A percentile compares a stretch with the other conserved stretches of the same genome.
These are phyloP conservation scores for Chunga burmeisteri DNA, from an alignment of 2,113 vertebrate species.

Conservation along the genomic window DNA sequence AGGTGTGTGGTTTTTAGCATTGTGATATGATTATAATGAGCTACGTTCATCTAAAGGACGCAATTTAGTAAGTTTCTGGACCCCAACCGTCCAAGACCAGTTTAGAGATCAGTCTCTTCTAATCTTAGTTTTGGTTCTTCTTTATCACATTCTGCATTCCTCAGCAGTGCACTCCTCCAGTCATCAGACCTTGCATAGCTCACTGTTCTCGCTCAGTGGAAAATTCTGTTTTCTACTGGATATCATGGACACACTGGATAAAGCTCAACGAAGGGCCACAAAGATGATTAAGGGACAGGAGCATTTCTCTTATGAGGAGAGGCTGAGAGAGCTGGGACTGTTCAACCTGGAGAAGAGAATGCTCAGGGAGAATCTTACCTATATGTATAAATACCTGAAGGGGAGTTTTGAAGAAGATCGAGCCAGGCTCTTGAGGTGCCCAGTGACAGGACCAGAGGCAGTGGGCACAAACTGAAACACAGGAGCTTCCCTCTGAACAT, in stretches of 20 bases:
- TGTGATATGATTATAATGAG: no score
- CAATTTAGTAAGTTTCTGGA: no score
- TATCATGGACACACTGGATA: neutral
- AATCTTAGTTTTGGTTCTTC: no score
- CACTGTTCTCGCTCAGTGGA: no score
- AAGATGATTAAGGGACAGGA: neutral
- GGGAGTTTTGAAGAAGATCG: neutral
- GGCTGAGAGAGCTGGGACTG: neutral
- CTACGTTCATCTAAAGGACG: no score
- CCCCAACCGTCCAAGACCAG: no score
- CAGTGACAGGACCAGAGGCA: neutral
- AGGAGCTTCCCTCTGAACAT: neutral
- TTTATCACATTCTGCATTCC: no score
- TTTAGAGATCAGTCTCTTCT: no score
- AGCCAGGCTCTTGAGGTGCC: neutral
- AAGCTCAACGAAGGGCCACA: neutral
- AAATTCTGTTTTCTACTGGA: no score
- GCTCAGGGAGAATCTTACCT: neutral
- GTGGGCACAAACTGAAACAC: neutral
- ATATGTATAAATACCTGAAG: neutral
- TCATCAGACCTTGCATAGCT: no score
- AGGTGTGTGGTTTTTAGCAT: no score
- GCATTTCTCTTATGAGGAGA: neutral
- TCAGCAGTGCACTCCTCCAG: no score
- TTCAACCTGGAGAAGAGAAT: neutral